Evolutionary conservation across 2,888 invertebrate species (phyloP), one percentile per base, ranked within the genome.

Genomic region (Stramonita haemastoma): DNA sequence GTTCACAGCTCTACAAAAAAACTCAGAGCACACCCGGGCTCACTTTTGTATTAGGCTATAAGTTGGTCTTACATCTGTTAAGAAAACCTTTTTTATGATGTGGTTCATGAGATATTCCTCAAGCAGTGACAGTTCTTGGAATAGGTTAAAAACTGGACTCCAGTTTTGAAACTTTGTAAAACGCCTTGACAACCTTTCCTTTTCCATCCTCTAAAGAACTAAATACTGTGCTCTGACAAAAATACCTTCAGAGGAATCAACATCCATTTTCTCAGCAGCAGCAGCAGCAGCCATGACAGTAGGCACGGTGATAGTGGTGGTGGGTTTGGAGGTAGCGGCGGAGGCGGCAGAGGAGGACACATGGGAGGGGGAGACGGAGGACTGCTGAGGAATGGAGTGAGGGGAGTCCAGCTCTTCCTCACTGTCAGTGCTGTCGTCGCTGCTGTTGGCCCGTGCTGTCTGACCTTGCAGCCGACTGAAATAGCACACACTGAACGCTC

Each of bases 381-480:
- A 92, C 92, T 93, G 93, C 88, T 95, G 94, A 70, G 90, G 86
- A 84, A 95, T 95, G 89, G 91, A 91, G 77, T 94, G 93, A 22
- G 95, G 95, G 32, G 95, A 95, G 91, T 95, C 94, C 29, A 95
- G 92, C 88, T 96, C 96, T 90, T 96, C 96, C 90, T 96, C 96
- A 91, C 95, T 95, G 92, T 95, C 96, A 29, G 95, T 94, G 90
- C 94, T 95, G 91, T 94, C 94, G 89, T 92, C 91, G 70, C 90
- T 90, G 81, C 93, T 93, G 88, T 92, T 92, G 60, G 91, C 90
- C 36, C 91, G 90, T 57, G 87, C 89, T n/a, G 92, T 90, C 22
- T 91, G 92, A 17, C 92, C 89, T 22, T 92, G 87, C 22, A 91
- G 85, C 26, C 91, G 88, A 66, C 91, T 90, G 83, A 19, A 87